phyloP scores from a whole-genome alignment of 1,140 invertebrate species.

The Lysiphlebus fabarum region DNA sequence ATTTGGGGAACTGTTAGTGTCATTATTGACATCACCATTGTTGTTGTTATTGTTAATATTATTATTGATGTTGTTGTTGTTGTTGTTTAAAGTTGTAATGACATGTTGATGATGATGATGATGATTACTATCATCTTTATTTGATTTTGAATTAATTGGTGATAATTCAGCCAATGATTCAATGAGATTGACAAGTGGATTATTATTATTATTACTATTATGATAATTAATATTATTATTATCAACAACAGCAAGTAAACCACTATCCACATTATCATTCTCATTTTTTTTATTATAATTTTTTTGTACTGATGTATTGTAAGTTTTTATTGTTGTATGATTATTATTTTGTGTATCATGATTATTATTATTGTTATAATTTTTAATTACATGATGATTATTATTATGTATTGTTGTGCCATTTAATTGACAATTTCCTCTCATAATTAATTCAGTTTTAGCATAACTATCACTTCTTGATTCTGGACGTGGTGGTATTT shows the following conservation, averaged over 20 bases:
- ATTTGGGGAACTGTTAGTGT: conserved; percentile 48
- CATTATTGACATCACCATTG: conserved; percentile 27
- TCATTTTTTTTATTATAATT: conserved; percentile 9
- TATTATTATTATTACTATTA: conserved; percentile 21
- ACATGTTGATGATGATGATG: conserved; percentile 19
- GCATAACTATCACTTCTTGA: conserved; percentile 46
- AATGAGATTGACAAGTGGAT: conserved; percentile 52
- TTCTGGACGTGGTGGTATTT: conserved; percentile 41
- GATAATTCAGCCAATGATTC: conserved; percentile 50
- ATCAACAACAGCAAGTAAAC: conserved; percentile 53
- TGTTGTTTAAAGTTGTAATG: conserved; percentile 27
- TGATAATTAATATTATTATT: conserved; percentile 23
- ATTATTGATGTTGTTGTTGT: conserved; percentile 30
- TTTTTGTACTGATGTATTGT: not conserved
- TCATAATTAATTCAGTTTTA: conserved; percentile 40
- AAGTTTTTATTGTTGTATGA: conserved; percentile 4
- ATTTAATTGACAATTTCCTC: conserved; percentile 33
- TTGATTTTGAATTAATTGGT: conserved; percentile 38
- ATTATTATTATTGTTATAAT: conserved; percentile 23
- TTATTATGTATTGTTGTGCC: conserved; percentile 18
- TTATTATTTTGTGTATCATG: conserved; percentile 33
- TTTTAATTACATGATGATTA: conserved; percentile 11
- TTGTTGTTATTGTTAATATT: conserved; percentile 32
- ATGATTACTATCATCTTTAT: conserved; percentile 37
- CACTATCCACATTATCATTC: conserved; percentile 39